Evolutionary conservation across 2,888 invertebrate species (phyloP), one percentile per base, ranked within the genome.

Genomic region (Argynnis bischoffii): DNA sequence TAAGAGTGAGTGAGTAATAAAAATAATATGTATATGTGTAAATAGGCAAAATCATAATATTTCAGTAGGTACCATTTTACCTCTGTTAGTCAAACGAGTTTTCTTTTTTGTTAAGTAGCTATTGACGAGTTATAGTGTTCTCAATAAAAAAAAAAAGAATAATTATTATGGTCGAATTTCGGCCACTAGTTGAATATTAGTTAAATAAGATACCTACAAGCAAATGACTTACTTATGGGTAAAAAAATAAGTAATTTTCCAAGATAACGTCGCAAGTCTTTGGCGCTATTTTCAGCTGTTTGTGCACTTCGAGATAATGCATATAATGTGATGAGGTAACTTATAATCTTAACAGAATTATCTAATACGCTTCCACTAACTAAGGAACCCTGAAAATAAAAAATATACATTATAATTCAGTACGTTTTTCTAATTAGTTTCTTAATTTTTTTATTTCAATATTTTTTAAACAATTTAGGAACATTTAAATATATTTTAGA

Each of bases 241-340:
- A 57, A 59, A 41, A 53, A 51, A 18, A 68, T 64, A n/a, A 67
- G 56, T 21, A 60, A 35, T 53, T 57, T 68, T 60, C 54, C 54
- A 57, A 64, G 57, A 21, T 54, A 26, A 15, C 47, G 51, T 59
- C 54, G 31, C 18, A 64, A 53, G 1, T 64, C 63, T 0, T 54
- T 51, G n/a, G 31, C 57, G 46, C 64, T 68, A 48, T 54, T 50
- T 31, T 64, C 51, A 46, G 51, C 64, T 5, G 59, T 51, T 35
- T 64, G 54, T 3, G 64, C 63, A 53, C 64, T 47, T 6, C 48
- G 54, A 41, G 51, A 57, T 76, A 77, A 41, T 75, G 72, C 8
- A 74, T 69, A 6, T 75, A 71, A 70, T 72, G 82, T 72, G 66
- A n/a, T 64, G 54, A 59, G 31, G 41, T 47, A 18, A 16, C 41